phyloP scores from a whole-genome alignment of 2,888 invertebrate genomes.

The Biston stratarius region DNA sequence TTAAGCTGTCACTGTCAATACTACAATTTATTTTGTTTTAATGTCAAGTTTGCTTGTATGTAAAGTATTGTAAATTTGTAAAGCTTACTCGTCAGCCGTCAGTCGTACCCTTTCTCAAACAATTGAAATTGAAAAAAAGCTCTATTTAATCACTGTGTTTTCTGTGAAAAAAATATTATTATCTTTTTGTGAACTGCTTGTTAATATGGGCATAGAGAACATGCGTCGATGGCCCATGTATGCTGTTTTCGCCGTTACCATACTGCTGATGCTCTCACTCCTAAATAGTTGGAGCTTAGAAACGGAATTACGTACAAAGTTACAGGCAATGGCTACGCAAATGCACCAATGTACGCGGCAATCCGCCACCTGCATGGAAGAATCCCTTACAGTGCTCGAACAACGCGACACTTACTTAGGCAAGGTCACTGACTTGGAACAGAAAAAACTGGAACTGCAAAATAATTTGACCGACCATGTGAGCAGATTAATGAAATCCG shows the following conservation, averaged over 20 bases:
- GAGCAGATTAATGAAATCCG: constrained; percentile 66
- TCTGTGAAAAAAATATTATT: neutral
- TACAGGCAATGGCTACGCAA: constrained; percentile 71
- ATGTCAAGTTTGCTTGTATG: too few species aligned
- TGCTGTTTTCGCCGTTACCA: constrained; percentile 75
- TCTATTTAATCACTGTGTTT: neutral
- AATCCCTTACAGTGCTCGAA: constrained; percentile 72
- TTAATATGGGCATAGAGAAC: constrained; percentile 81
- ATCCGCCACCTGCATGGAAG: constrained; percentile 76
- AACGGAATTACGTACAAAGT: constrained; percentile 72
- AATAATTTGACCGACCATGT: constrained; percentile 65
- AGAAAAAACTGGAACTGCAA: constrained; percentile 66
- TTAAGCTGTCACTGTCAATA: too few species aligned
- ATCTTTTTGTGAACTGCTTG: constrained; percentile 7
- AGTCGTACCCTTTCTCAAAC: too few species aligned
- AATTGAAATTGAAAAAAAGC: neutral
- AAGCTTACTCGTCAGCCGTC: too few species aligned
- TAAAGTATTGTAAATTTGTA: too few species aligned
- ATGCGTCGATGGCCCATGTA: constrained; percentile 85
- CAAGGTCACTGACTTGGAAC: constrained; percentile 72
- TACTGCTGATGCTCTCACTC: constrained; percentile 79
- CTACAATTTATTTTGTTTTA: too few species aligned
- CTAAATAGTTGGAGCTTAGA: constrained; percentile 81
- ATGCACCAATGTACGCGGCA: constrained; percentile 77
- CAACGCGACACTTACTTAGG: constrained; percentile 71